Percentiles rank a stretch among this genome's conserved stretches.
These are phyloP conservation scores for Portunus trituberculatus DNA, from an alignment of 1,140 invertebrate species.

Conservation along the genomic window DNA sequence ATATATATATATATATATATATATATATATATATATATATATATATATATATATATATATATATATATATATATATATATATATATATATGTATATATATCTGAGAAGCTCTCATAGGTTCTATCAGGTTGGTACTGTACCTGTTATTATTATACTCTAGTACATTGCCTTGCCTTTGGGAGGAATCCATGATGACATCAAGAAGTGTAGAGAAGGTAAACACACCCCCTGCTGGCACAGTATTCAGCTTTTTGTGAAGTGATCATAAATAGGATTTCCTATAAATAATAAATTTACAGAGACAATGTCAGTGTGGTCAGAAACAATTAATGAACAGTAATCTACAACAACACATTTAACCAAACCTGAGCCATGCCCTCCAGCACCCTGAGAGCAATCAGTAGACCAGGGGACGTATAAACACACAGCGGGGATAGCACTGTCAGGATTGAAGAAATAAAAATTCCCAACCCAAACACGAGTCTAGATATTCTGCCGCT, in stretches of 20 bases:
- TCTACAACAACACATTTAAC: too few relatives aligned
- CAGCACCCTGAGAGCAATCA: conserved; percentile 77
- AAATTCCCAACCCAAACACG: conserved; percentile 90
- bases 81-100: too few relatives aligned
- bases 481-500: conserved; percentile 89
- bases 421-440: conserved; percentile 90
- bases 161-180: conserved; percentile 79
- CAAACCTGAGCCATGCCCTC: conserved; percentile 79
- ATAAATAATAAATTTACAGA: too few relatives aligned
- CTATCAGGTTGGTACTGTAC: too few relatives aligned
- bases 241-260: too few relatives aligned
- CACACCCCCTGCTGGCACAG: conserved; percentile 80
- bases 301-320: too few relatives aligned
- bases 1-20: too few relatives aligned
- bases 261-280: too few relatives aligned
- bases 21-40: too few relatives aligned
- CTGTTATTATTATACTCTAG: background rate
- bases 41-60: too few relatives aligned
- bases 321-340: background rate
- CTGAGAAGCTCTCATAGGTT: too few relatives aligned
- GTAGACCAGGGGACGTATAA: conserved; percentile 79
- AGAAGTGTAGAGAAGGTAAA: conserved; percentile 81
- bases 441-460: conserved; percentile 90
- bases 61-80: too few relatives aligned
- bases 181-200: conserved; percentile 81